A percentile compares a stretch with the other conserved stretches of the same genome.
phyloP scores from a whole-genome alignment of 2,797 vertebrate species.

The Helicolenus hilgendorfi region DNA sequence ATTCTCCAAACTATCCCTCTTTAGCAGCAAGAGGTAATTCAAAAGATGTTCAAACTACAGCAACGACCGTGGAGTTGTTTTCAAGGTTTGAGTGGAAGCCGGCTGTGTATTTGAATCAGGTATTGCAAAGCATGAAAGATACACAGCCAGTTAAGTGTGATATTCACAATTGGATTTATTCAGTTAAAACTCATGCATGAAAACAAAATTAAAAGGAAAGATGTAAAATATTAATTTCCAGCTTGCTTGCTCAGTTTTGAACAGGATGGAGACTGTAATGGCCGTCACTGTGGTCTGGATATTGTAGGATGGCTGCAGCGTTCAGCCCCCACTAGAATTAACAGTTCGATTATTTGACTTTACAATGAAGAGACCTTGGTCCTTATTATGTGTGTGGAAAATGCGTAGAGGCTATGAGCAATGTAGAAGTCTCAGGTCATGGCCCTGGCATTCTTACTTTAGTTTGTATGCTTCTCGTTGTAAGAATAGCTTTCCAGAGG shows the following conservation, averaged over 20 bases:
- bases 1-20: not conserved
- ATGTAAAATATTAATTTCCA: not conserved
- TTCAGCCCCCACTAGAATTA: not conserved
- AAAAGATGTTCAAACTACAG: not conserved
- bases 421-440: not conserved
- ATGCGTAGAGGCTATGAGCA: not conserved
- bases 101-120: not conserved
- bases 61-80: not conserved
- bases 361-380: not conserved
- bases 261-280: not conserved
- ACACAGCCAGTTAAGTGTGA: not conserved
- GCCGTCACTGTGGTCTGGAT: not conserved
- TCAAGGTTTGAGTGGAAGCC: not conserved
- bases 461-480: not conserved
- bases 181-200: not conserved
- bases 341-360: not conserved
- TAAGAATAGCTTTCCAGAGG: not conserved
- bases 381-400: not conserved
- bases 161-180: not conserved
- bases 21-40: not conserved
- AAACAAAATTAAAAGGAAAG: not conserved
- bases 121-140: not conserved
- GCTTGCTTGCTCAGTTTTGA: not conserved
- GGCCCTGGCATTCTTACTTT: not conserved
- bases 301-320: not conserved